These are phyloP conservation scores for Lepus townsendii DNA, from an alignment of 2,797 vertebrate species.

Conservation along the genomic window DNA sequence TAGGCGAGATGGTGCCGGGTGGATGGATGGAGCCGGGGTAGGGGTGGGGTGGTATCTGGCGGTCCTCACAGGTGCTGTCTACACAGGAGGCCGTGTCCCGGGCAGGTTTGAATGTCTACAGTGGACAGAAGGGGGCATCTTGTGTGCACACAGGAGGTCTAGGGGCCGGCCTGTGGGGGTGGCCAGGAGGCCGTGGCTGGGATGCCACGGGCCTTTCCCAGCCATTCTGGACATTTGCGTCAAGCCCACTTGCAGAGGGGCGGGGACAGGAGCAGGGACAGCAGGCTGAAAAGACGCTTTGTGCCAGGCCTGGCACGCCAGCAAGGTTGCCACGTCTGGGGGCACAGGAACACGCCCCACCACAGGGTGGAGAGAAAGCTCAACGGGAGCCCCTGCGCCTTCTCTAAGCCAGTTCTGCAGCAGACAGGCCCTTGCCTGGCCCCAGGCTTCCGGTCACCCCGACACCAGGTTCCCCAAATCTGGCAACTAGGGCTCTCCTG, in stretches of 20 bases:
- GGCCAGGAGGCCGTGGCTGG: not conserved
- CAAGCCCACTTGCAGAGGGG: constrained; percentile 37
- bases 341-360: not conserved
- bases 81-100: not conserved
- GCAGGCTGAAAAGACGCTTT: constrained; percentile 70
- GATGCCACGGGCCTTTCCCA: constrained; percentile 53
- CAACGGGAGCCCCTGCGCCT: not conserved
- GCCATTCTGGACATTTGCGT: not conserved
- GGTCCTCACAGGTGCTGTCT: not conserved
- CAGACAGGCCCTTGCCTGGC: not conserved
- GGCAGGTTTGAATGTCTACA: not conserved
- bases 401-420: not conserved
- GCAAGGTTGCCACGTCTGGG: constrained; percentile 9
- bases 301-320: constrained; percentile 55
- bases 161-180: too few species aligned
- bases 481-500: not conserved
- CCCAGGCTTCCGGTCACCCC: not conserved
- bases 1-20: not conserved
- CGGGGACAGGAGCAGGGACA: not conserved
- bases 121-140: not conserved
- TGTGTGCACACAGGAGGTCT: fast-evolving
- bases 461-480: not conserved
- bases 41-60: not conserved
- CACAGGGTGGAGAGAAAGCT: constrained; percentile 5
- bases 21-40: not conserved